Conservation (phyloP, 37 sponge, comb jelly and placozoan genomes). For the Corticium candelabrum region DNA sequence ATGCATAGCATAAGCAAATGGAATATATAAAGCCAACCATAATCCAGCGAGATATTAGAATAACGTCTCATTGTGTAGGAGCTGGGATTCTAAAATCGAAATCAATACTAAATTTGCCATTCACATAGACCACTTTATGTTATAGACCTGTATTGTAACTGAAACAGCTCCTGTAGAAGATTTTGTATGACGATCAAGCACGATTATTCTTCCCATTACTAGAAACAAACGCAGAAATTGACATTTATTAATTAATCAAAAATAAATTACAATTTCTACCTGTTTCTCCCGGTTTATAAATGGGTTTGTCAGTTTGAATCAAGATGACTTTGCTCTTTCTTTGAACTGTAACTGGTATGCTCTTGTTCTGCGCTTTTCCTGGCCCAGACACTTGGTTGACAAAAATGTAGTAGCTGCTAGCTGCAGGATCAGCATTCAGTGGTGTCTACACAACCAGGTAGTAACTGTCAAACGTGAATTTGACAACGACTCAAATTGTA, state of each 20-base stretch:
- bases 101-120: too few relatives aligned
- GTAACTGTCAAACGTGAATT: too few relatives aligned
- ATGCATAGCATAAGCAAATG: too few relatives aligned
- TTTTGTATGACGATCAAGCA: background rate
- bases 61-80: too few relatives aligned
- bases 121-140: background rate
- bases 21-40: too few relatives aligned
- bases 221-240: background rate
- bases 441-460: too few relatives aligned
- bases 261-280: background rate
- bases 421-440: too few relatives aligned
- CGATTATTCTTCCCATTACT: background rate
- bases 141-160: background rate
- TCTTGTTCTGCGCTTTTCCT: too few relatives aligned
- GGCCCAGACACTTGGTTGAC: too few relatives aligned
- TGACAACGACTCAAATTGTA: too few relatives aligned
- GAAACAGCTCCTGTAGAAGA: background rate
- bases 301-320: constrained; percentile 13
- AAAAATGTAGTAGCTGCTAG: too few relatives aligned
- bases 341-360: background rate
- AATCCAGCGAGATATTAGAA: background rate
- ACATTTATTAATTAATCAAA: background rate
- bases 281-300: constrained; percentile 11
- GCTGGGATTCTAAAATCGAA: too few relatives aligned
- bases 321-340: background rate